Evolutionary conservation across 1,140 invertebrate species (phyloP).

Genomic region (Chrysomallon squamiferum): DNA sequence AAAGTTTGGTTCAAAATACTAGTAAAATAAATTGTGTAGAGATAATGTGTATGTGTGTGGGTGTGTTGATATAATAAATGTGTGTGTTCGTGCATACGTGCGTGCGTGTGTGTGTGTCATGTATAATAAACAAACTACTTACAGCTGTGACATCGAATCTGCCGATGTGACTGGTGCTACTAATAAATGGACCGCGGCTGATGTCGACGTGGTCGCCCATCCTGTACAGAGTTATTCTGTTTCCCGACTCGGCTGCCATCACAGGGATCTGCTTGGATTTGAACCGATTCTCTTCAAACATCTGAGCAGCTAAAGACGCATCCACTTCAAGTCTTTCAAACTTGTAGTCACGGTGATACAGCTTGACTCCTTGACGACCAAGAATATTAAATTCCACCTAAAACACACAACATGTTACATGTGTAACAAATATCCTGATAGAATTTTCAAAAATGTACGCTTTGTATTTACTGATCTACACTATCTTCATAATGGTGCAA

Average conservation of each 20-base stretch:
- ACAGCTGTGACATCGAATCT: slow-evolving; percentile 75
- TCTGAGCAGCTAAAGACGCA: slow-evolving; percentile 75
- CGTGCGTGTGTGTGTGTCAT: no score
- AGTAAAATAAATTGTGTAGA: no score
- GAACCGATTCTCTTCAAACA: slow-evolving; percentile 86
- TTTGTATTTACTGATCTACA: no score
- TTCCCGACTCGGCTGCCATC: slow-evolving; percentile 70
- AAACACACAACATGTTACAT: slow-evolving; percentile 16
- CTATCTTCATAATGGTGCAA: no score
- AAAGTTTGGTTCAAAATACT: no score
- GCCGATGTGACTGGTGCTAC: slow-evolving; percentile 77
- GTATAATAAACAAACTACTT: no score
- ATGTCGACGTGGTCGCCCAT: slow-evolving; percentile 88
- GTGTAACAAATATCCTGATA: no score
- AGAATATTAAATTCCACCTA: slow-evolving; percentile 79
- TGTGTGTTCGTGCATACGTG: no score
- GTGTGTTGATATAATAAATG: no score
- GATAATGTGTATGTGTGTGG: no score
- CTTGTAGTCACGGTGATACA: slow-evolving; percentile 63
- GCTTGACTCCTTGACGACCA: slow-evolving; percentile 76
- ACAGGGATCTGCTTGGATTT: slow-evolving; percentile 84
- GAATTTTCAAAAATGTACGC: no score
- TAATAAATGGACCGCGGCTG: slow-evolving; percentile 87
- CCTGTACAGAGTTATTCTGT: slow-evolving; percentile 78
- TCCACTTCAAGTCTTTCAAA: slow-evolving; percentile 81